Percentiles rank a stretch among this genome's conserved stretches.
Conservation (phyloP, 2,797 vertebrate genomes). For the Threskiornis aethiopicus region DNA sequence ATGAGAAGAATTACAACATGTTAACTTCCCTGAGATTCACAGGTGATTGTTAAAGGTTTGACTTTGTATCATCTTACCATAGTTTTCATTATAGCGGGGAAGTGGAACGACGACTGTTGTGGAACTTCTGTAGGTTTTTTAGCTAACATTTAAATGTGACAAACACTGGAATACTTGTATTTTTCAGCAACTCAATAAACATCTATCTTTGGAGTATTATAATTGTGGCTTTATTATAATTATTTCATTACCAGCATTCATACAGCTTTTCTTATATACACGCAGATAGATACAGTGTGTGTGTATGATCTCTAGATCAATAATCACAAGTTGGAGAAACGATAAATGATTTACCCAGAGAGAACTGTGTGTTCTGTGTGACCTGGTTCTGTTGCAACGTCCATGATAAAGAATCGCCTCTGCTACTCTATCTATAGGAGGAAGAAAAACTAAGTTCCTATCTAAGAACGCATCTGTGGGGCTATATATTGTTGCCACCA, state of each 20-base stretch:
- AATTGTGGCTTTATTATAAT: neutral
- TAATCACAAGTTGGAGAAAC: neutral
- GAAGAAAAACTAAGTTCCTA: neutral
- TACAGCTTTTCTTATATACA: neutral
- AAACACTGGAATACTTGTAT: neutral
- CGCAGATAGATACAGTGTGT: neutral
- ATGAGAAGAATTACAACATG: neutral
- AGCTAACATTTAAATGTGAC: neutral
- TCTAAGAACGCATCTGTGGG: neutral
- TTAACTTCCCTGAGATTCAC: neutral
- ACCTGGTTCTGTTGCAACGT: neutral
- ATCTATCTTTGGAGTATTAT: neutral
- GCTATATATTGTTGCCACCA: neutral
- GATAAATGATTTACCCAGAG: neutral
- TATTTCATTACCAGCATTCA: neutral
- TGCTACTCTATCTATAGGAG: neutral
- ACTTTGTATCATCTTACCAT: neutral
- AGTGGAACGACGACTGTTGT: neutral
- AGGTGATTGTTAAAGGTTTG: neutral
- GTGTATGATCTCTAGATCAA: neutral
- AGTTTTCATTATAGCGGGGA: neutral
- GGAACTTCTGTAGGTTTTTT: neutral
- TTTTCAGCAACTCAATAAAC: slow-evolving; percentile 10
- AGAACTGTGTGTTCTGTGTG: neutral
- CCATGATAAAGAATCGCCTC: neutral